Evolutionary conservation across 2,888 invertebrate species (phyloP), one percentile per base, ranked within the genome.

Genomic region (Drosophila parthenogenetica): DNA sequence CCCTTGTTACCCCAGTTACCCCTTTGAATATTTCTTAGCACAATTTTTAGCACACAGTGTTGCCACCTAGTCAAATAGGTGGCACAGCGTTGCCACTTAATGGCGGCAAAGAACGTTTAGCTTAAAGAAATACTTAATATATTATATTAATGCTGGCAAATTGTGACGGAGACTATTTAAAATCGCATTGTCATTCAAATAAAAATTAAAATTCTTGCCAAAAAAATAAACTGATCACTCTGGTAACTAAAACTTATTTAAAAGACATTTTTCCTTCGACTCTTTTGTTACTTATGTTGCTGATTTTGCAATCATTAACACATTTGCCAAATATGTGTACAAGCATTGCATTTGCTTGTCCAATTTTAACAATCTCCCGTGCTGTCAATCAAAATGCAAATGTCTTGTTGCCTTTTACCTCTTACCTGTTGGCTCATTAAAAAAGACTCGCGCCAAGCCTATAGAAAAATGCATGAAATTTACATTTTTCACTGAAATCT

Each of bases 331-430:
- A 82, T 78, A 84, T 71, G 81, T 69, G 19, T 39, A 19, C 49
- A 55, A 49, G 14, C 48, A 67, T 60, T 65, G 42, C 53, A 64
- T 59, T 69, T 53, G 67, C 75, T 63, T 83, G 81, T 70, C 66
- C 82, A 79, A 72, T 71, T 72, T 54, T 63, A 72, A 81, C 86
- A 86, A 82, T 79, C 81, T 72, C 85, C 79, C 60, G 37, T 39
- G 81, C 86, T 87, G 86, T 86, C 86, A 86, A 86, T 86, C 86
- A 86, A 86, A 86, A 86, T 86, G 86, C 85, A 86, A 86, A 85
- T 86, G 68, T 63, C 54, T 68, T 68, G 57, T 60, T 42, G 22
- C 49, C 61, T 22, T 25, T 11, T 42, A 48, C 42, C 37, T 29
- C 14, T 40, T 32, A 58, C 48, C 17, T 11, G 32, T 62, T 74